Percentiles rank a stretch among this genome's conserved stretches.
phyloP scores from a whole-genome alignment of 2,113 vertebrate genomes.

The Heteronetta atricapilla region DNA sequence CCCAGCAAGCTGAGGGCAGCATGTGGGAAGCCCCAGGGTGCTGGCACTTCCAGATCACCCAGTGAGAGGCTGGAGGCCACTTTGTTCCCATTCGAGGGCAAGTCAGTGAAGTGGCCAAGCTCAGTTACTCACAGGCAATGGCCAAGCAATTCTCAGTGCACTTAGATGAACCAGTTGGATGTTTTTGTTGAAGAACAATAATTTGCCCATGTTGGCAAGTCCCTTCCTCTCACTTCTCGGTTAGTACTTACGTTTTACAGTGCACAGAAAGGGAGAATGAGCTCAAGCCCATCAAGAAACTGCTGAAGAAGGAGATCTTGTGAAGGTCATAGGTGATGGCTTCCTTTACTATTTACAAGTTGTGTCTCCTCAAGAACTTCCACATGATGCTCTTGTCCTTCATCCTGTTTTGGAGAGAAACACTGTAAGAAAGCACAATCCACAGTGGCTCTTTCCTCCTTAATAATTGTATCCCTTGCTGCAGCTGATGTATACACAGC shows the following conservation, averaged over 20 bases:
- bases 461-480: neutral
- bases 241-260: neutral
- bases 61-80: neutral
- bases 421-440: neutral
- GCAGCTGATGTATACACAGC: neutral
- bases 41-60: neutral
- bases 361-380: neutral
- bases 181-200: neutral
- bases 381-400: neutral
- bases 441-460: neutral
- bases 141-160: neutral
- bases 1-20: neutral
- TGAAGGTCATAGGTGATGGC: neutral
- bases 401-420: neutral
- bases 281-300: neutral
- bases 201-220: neutral
- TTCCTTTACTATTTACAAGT: neutral
- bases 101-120: neutral
- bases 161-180: neutral
- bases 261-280: neutral
- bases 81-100: neutral
- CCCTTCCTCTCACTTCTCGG: neutral
- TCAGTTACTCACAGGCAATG: neutral
- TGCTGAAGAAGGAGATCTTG: neutral
- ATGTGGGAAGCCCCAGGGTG: neutral